Evolutionary conservation across 2,113 vertebrate genomes (phyloP).

Genomic region (Motacilla alba): DNA sequence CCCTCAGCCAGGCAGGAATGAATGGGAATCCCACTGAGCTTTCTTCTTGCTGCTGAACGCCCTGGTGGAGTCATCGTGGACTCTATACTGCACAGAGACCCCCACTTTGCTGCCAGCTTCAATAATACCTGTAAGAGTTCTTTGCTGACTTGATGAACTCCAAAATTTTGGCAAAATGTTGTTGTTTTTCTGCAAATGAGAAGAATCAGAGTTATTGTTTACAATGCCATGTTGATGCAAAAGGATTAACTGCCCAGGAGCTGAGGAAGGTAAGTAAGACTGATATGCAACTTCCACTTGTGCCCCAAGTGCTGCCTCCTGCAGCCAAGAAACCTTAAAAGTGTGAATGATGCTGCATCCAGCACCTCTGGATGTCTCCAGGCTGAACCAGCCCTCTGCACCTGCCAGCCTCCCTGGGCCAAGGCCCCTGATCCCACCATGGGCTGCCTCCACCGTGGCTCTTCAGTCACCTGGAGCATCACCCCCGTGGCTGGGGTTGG

Average conservation of each 20-base stretch:
- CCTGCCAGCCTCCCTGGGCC: neutral
- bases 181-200: neutral
- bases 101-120: neutral
- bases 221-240: neutral
- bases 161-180: neutral
- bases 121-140: neutral
- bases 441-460: rapidly evolving
- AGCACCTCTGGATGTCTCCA: neutral
- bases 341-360: neutral
- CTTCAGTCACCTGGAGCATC: rapidly evolving
- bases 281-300: neutral
- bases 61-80: neutral
- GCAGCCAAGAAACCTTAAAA: neutral
- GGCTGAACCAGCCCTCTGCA: neutral
- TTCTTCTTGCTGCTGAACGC: neutral
- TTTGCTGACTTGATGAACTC: neutral
- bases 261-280: neutral
- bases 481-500: no score
- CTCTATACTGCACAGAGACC: neutral
- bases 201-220: neutral
- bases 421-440: neutral
- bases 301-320: neutral
- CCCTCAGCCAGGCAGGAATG: neutral
- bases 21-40: neutral
- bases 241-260: neutral